Evolutionary conservation across 2,113 vertebrate species (phyloP).

Genomic region (Piprites chloris): DNA sequence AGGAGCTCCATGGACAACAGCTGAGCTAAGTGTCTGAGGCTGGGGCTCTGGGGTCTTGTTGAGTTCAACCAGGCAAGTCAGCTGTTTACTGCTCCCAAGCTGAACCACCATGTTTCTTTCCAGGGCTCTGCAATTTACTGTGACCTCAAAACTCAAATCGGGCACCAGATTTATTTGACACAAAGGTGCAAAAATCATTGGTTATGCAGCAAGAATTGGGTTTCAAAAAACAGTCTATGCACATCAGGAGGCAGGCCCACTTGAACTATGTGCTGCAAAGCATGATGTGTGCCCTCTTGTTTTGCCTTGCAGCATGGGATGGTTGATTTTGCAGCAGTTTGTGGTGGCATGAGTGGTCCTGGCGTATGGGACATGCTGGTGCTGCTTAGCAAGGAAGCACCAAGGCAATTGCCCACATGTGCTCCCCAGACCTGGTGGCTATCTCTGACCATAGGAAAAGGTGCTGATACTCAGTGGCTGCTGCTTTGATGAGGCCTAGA

Average conservation of each 20-base stretch:
- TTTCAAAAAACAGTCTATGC: neutral
- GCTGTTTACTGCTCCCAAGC: neutral
- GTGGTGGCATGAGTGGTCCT: neutral
- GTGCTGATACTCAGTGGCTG: neutral
- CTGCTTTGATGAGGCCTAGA: neutral
- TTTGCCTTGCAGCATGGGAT: neutral
- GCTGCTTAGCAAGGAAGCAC: neutral
- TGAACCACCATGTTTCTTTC: neutral
- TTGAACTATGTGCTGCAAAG: neutral
- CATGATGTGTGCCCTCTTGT: neutral
- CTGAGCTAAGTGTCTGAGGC: neutral
- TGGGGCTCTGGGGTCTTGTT: neutral
- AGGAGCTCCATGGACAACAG: neutral
- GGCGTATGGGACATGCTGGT: neutral
- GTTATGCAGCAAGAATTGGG: neutral
- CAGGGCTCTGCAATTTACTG: neutral
- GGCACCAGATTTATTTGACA: neutral
- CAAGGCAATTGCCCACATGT: neutral
- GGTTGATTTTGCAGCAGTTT: neutral
- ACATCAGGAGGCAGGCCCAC: fast-evolving
- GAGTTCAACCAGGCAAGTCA: neutral
- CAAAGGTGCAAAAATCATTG: neutral
- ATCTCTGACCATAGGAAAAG: neutral
- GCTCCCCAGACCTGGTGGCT: neutral
- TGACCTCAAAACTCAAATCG: neutral